Conservation (phyloP, 2,888 invertebrate genomes). For the Andrena hattorfiana region DNA sequence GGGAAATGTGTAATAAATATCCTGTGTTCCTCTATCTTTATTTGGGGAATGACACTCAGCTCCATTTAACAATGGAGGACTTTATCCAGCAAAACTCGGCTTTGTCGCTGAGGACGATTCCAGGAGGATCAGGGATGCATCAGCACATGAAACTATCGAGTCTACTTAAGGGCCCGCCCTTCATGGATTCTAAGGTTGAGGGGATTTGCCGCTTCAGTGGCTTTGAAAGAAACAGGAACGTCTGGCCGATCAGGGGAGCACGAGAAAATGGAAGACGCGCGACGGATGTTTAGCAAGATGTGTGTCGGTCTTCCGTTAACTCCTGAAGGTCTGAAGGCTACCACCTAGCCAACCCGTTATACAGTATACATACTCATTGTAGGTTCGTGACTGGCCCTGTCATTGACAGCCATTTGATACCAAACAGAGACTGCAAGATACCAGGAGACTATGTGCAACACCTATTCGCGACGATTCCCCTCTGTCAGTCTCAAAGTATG, state of each 20-base stretch:
- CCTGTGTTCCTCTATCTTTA: no score
- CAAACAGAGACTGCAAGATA: conserved; percentile 77
- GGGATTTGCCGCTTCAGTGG: conserved; percentile 82
- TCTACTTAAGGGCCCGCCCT: conserved; percentile 81
- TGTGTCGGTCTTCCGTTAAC: neutral
- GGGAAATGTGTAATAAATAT: no score
- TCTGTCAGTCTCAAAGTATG: neutral
- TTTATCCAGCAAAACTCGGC: neutral
- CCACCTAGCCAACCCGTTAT: neutral
- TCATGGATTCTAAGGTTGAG: conserved; percentile 82
- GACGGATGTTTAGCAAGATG: neutral
- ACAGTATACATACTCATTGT: neutral
- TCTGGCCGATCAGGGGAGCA: conserved; percentile 78
- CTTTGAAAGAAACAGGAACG: conserved; percentile 83
- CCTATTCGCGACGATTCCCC: conserved; percentile 4
- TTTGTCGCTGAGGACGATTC: conserved; percentile 64
- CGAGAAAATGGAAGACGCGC: conserved; percentile 55
- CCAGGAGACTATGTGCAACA: conserved; percentile 74
- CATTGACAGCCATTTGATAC: conserved; percentile 78
- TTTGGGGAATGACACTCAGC: no score
- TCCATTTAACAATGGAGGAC: no score
- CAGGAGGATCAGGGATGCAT: conserved; percentile 71
- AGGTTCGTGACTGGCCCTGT: conserved; percentile 28
- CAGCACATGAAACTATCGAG: conserved; percentile 72
- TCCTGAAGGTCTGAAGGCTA: neutral